A percentile compares a stretch with the other conserved stretches of the same genome.
Evolutionary conservation across 2,888 invertebrate genomes (phyloP).

Genomic region (Ceriagrion tenellum): DNA sequence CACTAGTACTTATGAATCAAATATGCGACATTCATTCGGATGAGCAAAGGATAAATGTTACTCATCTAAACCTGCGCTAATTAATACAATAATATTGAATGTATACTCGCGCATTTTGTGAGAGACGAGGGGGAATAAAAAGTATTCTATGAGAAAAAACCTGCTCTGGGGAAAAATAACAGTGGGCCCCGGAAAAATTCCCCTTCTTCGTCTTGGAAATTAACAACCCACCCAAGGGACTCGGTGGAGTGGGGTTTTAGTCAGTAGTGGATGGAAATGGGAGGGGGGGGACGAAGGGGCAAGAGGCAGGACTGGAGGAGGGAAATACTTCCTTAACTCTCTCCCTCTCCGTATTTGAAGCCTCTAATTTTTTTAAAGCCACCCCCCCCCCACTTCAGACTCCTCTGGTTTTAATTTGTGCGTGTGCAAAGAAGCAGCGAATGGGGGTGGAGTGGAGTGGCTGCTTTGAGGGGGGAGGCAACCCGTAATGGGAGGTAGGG

Average conservation of each 20-base stretch:
- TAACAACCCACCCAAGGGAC: slow-evolving; percentile 57
- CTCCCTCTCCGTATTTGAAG: background rate
- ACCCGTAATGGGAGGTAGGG: background rate
- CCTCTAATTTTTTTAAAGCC: slow-evolving; percentile 30
- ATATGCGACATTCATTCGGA: background rate
- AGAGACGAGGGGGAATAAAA: background rate
- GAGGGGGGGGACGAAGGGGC: background rate
- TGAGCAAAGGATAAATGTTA: background rate
- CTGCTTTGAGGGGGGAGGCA: background rate
- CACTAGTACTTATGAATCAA: too few relatives aligned
- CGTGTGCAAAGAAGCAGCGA: slow-evolving; percentile 44
- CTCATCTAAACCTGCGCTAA: background rate
- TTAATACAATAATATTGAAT: background rate
- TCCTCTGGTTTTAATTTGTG: slow-evolving; percentile 56
- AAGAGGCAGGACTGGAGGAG: background rate
- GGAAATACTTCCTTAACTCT: slow-evolving; percentile 51
- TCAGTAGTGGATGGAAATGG: too few relatives aligned
- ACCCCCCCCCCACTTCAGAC: background rate
- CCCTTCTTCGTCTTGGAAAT: slow-evolving; percentile 45
- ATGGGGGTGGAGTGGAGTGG: background rate
- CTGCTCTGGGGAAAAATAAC: slow-evolving; percentile 13
- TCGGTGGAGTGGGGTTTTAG: background rate
- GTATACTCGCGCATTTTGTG: background rate
- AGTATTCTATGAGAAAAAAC: background rate
- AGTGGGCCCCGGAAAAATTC: slow-evolving; percentile 5